phyloP scores from a whole-genome alignment of 2,888 invertebrate species.

The Agapostemon virescens region DNA sequence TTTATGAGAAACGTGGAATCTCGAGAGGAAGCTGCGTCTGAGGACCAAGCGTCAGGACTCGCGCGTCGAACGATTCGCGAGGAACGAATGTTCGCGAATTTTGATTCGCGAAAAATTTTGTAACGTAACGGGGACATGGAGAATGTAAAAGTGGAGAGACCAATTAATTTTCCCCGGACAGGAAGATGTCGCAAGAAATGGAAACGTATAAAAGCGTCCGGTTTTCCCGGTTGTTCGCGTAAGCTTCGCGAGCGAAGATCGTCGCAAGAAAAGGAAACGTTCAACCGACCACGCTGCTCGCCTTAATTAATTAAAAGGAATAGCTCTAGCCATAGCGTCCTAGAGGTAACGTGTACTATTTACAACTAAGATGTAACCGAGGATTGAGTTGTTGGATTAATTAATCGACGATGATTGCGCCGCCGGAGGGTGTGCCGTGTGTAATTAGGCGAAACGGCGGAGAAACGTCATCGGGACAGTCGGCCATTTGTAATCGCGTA shows the following conservation, averaged over 20 bases:
- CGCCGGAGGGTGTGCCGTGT: conserved; percentile 8
- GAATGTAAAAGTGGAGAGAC: not conserved
- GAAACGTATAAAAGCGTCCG: not conserved
- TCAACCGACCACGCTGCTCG: conserved; percentile 70
- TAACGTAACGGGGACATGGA: not conserved
- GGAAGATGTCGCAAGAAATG: not conserved
- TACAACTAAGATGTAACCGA: conserved; percentile 49
- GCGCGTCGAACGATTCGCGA: not conserved
- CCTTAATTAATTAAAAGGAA: conserved; percentile 69
- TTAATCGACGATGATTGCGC: conserved; percentile 50
- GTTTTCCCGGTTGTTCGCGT: not conserved
- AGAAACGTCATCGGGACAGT: conserved; percentile 6
- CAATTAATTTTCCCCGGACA: not conserved
- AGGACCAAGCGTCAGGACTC: not conserved
- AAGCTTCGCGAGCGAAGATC: conserved; percentile 57
- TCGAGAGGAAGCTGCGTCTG: not conserved
- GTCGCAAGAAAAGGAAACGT: conserved; percentile 50
- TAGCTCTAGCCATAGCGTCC: conserved; percentile 63
- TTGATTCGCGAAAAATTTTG: not conserved
- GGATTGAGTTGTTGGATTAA: conserved; percentile 45
- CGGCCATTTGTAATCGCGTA: conserved; percentile 27
- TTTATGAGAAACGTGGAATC: not conserved
- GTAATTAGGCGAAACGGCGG: conserved; percentile 17
- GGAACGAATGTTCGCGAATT: not conserved
- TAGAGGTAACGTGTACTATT: conserved; percentile 57